A percentile compares a stretch with the other conserved stretches of the same genome.
Conservation (phyloP, 2,797 vertebrate species). For the Oreochromis grahami region DNA sequence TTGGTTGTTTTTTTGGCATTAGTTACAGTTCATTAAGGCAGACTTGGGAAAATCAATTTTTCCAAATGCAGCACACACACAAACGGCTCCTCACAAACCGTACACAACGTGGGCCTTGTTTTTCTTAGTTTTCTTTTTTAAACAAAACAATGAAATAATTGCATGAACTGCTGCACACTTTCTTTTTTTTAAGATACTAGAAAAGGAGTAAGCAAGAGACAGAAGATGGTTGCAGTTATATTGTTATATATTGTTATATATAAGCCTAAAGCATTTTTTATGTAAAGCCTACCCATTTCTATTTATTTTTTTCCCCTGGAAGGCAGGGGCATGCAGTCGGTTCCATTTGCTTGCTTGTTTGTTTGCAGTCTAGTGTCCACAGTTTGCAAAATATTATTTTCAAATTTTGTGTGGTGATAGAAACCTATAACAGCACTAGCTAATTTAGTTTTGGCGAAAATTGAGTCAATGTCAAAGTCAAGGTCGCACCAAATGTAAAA, state of each 20-base stretch:
- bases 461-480: not conserved
- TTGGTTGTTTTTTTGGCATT: accelerated
- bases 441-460: not conserved
- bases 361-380: not conserved
- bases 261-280: not conserved
- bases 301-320: not conserved
- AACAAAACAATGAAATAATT: not conserved
- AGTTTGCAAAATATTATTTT: not conserved
- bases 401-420: not conserved
- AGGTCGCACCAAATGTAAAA: not conserved
- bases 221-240: not conserved
- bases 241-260: not conserved
- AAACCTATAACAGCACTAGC: not conserved
- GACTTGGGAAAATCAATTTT: not conserved
- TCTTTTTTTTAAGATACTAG: not conserved
- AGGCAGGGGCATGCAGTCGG: not conserved
- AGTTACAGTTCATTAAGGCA: not conserved
- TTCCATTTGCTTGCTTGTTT: not conserved
- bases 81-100: accelerated
- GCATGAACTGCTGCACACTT: not conserved
- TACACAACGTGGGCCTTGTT: not conserved
- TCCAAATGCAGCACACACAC: not conserved
- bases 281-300: not conserved
- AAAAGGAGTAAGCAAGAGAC: not conserved
- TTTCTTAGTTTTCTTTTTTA: not conserved